Conservation (phyloP, 2,797 vertebrate species). For the Natrix natrix region DNA sequence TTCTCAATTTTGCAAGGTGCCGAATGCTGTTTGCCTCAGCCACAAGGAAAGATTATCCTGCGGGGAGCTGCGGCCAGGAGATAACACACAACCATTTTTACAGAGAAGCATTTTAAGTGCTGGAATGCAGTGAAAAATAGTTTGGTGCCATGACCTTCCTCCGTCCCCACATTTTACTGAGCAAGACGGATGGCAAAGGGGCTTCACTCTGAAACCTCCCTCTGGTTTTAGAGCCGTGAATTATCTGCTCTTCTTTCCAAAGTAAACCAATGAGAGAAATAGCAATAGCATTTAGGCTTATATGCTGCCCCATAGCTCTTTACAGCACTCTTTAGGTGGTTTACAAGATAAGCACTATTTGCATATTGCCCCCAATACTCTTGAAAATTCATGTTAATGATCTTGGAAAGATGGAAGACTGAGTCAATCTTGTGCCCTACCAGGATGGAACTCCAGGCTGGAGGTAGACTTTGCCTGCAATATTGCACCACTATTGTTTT, state of each 20-base stretch:
- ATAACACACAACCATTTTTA: slow-evolving; percentile 10
- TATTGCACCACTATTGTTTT: too few species aligned
- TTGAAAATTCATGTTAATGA: too few species aligned
- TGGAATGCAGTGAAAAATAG: not conserved
- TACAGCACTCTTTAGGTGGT: too few species aligned
- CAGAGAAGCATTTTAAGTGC: not conserved
- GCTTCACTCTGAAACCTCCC: not conserved
- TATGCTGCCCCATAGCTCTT: too few species aligned
- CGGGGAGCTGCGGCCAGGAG: not conserved
- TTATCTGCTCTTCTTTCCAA: not conserved
- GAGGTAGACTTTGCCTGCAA: too few species aligned
- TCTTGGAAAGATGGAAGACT: too few species aligned
- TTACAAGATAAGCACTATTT: too few species aligned
- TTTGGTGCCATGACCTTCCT: not conserved
- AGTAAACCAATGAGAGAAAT: not conserved
- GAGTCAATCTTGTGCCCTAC: too few species aligned
- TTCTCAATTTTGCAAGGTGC: not conserved
- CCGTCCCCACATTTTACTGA: not conserved
- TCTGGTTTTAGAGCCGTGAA: not conserved
- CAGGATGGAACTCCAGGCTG: too few species aligned
- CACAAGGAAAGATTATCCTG: slow-evolving; percentile 8
- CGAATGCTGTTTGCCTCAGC: not conserved
- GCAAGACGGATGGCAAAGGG: not conserved
- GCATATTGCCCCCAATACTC: too few species aligned
- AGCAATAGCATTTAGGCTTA: not conserved